Conservation (phyloP, 2,797 vertebrate genomes). For the Cossypha niveicapilla region DNA sequence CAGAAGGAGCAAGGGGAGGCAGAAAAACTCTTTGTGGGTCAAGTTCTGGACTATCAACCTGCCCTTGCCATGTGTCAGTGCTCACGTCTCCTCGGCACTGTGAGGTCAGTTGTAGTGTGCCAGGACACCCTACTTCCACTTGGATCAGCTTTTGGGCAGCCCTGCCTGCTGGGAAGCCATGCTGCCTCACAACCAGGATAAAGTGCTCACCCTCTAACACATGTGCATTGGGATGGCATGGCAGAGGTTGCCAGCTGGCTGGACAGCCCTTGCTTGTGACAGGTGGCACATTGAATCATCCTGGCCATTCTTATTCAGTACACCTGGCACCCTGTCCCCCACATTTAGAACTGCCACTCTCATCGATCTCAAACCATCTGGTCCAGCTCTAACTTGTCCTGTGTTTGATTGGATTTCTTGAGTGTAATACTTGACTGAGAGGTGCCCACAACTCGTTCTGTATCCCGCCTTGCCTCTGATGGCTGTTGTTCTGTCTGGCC, state of each 20-base stretch:
- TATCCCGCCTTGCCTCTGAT: background rate
- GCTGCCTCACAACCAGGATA: background rate
- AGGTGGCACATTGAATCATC: background rate
- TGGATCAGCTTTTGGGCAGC: background rate
- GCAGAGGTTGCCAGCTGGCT: constrained; percentile 29
- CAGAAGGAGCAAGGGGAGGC: background rate
- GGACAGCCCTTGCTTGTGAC: background rate
- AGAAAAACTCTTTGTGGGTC: background rate
- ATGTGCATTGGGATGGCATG: background rate
- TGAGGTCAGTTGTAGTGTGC: background rate
- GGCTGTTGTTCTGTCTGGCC: background rate
- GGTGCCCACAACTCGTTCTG: background rate
- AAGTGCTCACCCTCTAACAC: background rate
- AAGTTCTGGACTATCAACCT: background rate
- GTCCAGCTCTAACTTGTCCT: background rate
- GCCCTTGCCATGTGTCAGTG: background rate
- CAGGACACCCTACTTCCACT: background rate
- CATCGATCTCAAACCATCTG: background rate
- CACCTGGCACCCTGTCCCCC: background rate
- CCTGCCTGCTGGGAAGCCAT: background rate
- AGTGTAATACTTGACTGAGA: background rate
- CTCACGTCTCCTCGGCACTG: background rate
- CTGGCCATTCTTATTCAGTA: background rate
- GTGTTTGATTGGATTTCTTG: background rate
- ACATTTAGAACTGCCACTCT: background rate